Base-by-base conservation (phyloP, 2,113 vertebrate species). In the Phoxinus phoxinus region DNA sequence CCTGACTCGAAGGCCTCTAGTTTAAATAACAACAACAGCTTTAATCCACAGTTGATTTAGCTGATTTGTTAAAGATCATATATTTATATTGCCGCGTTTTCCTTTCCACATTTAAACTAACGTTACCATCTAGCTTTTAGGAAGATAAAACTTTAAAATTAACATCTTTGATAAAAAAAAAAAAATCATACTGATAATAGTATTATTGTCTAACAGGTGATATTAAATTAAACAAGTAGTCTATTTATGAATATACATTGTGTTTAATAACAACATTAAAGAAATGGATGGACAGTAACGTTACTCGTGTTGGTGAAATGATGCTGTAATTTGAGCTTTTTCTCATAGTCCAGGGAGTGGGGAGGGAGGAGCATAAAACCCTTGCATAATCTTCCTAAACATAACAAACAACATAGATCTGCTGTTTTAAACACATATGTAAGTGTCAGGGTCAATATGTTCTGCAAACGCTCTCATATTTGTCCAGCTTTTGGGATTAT, bases 271-370 rank as follows among this genome's bases (percentile, higher is more conserved):
- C 84, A 85, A 89, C 84, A 90, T 90, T 75, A 87, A 86, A 90
- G 86, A 27, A 46, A 48, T 56, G 86, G 84, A 88, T 72, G 80
- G 83, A 48, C 61, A 65, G 73, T 71, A n/a, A n/a, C n/a, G n/a
- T n/a, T n/a, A 17, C 90, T 91, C 86, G 86, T 93, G 92, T 86
- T 90, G 61, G 12, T 37, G 85, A 85, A 90, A 89, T 87, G 44
- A 89, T 90, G 80, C 19, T 88, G 93, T 91, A 90, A 92, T 86
- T 4, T 87, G 90, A 93, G 13, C 44, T 90, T 48, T 72, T 71
- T 13, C 61, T 48, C 41, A 81, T 86, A 79, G 51, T 76, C 21
- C 63, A 58, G 44, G 87, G 12, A 46, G 48, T 81, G 87, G 51
- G 53, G 1, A 82, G 89, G 93, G 92, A 91, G 92, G 93, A 85